Conservation (phyloP, 2,888 invertebrate genomes). For the Mesorhabditis belari region DNA sequence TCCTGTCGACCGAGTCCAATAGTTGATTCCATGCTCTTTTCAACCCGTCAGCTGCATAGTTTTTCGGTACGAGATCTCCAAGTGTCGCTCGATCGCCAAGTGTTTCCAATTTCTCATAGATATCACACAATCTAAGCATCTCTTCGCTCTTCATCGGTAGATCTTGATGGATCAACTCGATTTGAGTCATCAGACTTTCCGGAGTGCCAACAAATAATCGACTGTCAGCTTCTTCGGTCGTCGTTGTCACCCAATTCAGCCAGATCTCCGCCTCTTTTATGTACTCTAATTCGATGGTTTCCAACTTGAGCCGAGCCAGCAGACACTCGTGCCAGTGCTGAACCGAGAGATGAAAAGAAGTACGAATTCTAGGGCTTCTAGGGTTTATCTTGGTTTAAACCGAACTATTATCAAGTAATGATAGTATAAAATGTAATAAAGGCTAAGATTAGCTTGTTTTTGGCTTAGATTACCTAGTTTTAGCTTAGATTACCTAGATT, state of each 20-base stretch:
- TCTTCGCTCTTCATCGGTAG: not conserved
- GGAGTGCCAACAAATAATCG: not conserved
- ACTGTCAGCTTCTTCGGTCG: not conserved
- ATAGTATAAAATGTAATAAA: no score
- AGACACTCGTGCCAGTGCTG: not conserved
- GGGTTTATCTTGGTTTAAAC: no score
- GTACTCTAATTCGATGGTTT: not conserved
- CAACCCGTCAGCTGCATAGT: not conserved
- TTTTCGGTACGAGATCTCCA: no score
- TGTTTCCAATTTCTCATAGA: constrained; percentile 32
- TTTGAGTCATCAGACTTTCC: not conserved
- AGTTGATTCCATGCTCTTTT: not conserved
- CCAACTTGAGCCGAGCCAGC: not conserved
- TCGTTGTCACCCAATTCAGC: not conserved
- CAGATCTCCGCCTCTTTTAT: not conserved
- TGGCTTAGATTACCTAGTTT: no score
- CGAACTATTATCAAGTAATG: no score
- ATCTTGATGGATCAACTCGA: constrained; percentile 63
- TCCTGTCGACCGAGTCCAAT: not conserved
- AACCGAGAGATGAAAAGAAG: no score
- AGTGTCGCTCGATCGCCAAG: no score
- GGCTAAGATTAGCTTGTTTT: no score
- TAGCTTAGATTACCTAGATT: no score
- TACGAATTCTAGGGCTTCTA: no score
- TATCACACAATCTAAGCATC: not conserved